Evolutionary conservation across 2,797 vertebrate genomes (phyloP).

Genomic region (Staurois parvus): DNA sequence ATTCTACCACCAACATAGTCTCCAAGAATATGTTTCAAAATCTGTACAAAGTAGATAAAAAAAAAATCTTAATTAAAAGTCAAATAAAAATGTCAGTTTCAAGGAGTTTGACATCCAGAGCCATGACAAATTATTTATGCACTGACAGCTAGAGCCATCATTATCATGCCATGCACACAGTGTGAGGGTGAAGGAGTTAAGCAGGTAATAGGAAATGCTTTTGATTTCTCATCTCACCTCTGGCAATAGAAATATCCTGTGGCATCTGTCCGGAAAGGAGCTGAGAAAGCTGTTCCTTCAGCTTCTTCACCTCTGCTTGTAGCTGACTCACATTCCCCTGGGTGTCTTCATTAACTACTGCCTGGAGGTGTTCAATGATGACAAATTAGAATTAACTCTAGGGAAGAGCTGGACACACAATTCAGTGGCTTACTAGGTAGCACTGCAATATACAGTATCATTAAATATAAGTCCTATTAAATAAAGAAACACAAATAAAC

Average conservation of each 20-base stretch:
- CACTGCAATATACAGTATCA: not conserved
- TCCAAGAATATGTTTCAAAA: slow-evolving; percentile 6
- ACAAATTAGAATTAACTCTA: slow-evolving; percentile 32
- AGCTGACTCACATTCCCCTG: slow-evolving; percentile 93
- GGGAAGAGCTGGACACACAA: slow-evolving; percentile 7
- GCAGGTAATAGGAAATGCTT: slow-evolving; percentile 28
- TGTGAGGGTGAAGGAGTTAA: slow-evolving; percentile 51
- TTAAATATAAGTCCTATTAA: not conserved
- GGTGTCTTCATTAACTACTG: slow-evolving; percentile 93
- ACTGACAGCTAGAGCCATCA: slow-evolving; percentile 52
- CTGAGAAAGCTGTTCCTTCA: slow-evolving; percentile 89
- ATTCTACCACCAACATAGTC: too few species aligned
- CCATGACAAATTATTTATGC: slow-evolving; percentile 58
- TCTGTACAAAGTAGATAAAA: not conserved
- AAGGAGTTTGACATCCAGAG: slow-evolving; percentile 28
- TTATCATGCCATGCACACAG: slow-evolving; percentile 50
- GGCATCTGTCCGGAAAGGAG: slow-evolving; percentile 67
- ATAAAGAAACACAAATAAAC: too few species aligned
- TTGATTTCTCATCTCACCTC: slow-evolving; percentile 66
- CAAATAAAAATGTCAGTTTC: slow-evolving; percentile 42
- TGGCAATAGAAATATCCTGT: slow-evolving; percentile 56
- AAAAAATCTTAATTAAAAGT: slow-evolving; percentile 36
- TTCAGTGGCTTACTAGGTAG: not conserved
- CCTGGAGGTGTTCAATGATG: slow-evolving; percentile 73
- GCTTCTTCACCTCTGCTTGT: slow-evolving; percentile 92